Percentiles rank a stretch among this genome's conserved stretches.
These are phyloP conservation scores for Caenorhabditis becei DNA, from an alignment of 2,888 invertebrate genomes.

Conservation along the genomic window DNA sequence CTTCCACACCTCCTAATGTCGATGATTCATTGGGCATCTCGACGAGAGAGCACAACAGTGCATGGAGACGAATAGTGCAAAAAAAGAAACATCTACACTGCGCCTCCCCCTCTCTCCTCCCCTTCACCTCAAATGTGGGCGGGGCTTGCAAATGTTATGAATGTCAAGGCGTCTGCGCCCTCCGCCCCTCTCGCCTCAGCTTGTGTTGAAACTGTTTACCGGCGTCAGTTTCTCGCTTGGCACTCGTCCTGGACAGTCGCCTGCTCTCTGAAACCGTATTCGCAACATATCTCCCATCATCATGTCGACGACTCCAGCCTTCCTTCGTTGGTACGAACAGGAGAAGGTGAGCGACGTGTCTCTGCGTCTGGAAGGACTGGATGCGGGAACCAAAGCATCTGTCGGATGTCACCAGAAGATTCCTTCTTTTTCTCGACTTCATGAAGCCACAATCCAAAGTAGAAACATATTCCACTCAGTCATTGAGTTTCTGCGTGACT, in stretches of 20 bases:
- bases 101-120: slow-evolving; percentile 12
- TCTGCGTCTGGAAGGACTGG: not conserved
- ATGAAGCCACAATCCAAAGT: no score
- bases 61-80: slow-evolving; percentile 33
- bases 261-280: slow-evolving; percentile 19
- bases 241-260: slow-evolving; percentile 46
- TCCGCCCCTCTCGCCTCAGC: slow-evolving; percentile 35
- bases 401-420: no score
- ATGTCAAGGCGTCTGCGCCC: slow-evolving; percentile 33
- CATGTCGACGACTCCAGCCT: slow-evolving; percentile 44
- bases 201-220: slow-evolving; percentile 46
- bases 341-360: slow-evolving; percentile 47
- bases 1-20: not conserved
- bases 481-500: not conserved
- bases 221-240: slow-evolving; percentile 40
- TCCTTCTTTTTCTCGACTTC: no score
- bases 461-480: no score
- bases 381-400: no score
- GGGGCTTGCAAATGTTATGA: slow-evolving; percentile 59
- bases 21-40: slow-evolving; percentile 39
- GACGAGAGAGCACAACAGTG: slow-evolving; percentile 9
- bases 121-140: slow-evolving; percentile 22
- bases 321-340: slow-evolving; percentile 65
- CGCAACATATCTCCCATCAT: slow-evolving; percentile 9
- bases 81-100: slow-evolving; percentile 54